Evolutionary conservation across 35 echinoderm and acorn worm genomes (phyloP).

Genomic region (Ophiothrix spiculata): DNA sequence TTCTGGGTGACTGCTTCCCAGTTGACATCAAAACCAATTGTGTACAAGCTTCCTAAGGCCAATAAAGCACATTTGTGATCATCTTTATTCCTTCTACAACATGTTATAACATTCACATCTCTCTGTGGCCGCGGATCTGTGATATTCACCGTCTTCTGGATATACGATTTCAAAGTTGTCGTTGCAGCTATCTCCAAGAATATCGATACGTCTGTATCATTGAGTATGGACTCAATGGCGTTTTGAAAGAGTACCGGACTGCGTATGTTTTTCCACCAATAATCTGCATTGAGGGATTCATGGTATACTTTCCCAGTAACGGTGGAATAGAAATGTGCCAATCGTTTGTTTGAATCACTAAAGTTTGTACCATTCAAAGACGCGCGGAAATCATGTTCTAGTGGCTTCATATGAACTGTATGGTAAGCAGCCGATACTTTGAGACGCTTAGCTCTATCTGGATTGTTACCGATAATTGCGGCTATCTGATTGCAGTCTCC

Average conservation of each 20-base stretch:
- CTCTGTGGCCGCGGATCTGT: constrained; percentile 25
- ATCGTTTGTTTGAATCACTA: constrained; percentile 32
- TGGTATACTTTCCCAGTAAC: constrained; percentile 62
- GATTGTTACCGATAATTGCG: constrained; percentile 51
- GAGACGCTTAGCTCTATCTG: constrained; percentile 58
- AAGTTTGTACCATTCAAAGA: constrained; percentile 65
- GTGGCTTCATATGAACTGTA: constrained; percentile 82
- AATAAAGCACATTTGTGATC: constrained; percentile 47
- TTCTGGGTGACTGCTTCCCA: constrained; percentile 70
- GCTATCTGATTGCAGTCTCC: constrained; percentile 59
- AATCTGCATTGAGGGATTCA: constrained; percentile 70
- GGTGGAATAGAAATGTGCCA: constrained; percentile 72
- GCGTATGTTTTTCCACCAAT: constrained; percentile 94
- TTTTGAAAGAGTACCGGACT: constrained; percentile 69
- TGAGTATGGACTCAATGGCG: constrained; percentile 65
- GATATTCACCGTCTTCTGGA: constrained; percentile 65
- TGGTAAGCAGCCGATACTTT: constrained; percentile 82
- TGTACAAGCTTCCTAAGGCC: constrained; percentile 54
- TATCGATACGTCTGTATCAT: constrained; percentile 39
- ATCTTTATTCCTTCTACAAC: constrained; percentile 65
- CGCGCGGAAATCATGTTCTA: constrained; percentile 60
- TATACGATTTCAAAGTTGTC: constrained; percentile 62
- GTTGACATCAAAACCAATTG: constrained; percentile 50
- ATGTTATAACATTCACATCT: constrained; percentile 38
- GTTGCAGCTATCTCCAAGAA: constrained; percentile 80